Evolutionary conservation across 2,797 vertebrate species (phyloP).

Genomic region (Tolypeutes matacus): DNA sequence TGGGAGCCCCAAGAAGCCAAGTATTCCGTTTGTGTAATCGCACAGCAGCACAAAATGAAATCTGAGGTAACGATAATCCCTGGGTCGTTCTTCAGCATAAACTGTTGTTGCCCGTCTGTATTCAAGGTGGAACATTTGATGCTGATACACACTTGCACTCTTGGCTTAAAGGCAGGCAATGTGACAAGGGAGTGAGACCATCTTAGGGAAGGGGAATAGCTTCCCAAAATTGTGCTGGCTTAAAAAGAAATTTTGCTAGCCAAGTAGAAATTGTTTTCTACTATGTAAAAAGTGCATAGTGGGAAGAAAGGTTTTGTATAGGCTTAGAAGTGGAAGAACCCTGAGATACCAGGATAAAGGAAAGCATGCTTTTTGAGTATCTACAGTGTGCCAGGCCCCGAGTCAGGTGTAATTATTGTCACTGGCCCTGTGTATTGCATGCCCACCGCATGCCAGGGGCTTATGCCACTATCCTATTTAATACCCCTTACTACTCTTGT

Average conservation of each 20-base stretch:
- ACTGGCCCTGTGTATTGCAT: accelerated
- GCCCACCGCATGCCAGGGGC: neutral
- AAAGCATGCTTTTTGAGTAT: neutral
- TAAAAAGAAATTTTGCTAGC: neutral
- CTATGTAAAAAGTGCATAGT: neutral
- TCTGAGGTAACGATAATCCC: neutral
- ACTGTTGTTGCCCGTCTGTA: neutral
- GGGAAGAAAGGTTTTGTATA: neutral
- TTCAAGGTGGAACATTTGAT: neutral
- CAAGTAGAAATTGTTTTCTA: neutral
- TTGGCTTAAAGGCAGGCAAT: neutral
- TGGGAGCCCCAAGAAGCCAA: neutral
- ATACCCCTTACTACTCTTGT: accelerated
- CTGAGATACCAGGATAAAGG: neutral
- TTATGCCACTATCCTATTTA: neutral
- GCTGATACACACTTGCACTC: neutral
- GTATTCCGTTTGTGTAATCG: neutral
- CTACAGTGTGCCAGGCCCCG: neutral
- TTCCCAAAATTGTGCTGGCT: neutral
- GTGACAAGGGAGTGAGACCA: neutral
- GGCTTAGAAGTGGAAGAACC: neutral
- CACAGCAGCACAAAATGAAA: neutral
- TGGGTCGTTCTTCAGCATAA: neutral
- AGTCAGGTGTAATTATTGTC: neutral
- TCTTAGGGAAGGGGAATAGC: neutral